Evolutionary conservation across 1,140 invertebrate species (phyloP).

Genomic region (Zaprionus nigranus): DNA sequence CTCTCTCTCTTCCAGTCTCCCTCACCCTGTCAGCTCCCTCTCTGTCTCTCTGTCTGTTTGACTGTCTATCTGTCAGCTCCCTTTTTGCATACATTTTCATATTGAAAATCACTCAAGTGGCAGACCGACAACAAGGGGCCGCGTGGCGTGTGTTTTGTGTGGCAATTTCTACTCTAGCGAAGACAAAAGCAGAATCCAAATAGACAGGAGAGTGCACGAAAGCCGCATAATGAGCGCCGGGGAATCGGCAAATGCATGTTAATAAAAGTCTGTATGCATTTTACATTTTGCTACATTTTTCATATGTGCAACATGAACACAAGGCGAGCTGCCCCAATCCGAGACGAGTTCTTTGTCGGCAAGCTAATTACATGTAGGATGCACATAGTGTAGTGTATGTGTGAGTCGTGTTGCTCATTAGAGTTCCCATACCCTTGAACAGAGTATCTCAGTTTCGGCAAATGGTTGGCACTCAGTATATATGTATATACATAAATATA

Average conservation of each 20-base stretch:
- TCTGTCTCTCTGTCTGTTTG: constrained; percentile 23
- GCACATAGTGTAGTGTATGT: not conserved
- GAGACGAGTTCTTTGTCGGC: not conserved
- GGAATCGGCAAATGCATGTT: constrained; percentile 67
- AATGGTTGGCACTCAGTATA: too few relatives aligned
- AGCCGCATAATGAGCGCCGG: constrained; percentile 67
- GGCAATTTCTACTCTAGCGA: constrained; percentile 67
- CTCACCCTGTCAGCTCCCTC: constrained; percentile 47
- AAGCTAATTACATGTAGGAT: constrained; percentile 1
- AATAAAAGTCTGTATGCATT: constrained; percentile 65
- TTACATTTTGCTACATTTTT: constrained; percentile 39
- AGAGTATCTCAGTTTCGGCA: not conserved
- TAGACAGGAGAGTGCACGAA: constrained; percentile 42
- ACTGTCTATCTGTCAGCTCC: constrained; percentile 50
- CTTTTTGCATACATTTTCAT: constrained; percentile 67
- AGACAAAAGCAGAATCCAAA: constrained; percentile 61
- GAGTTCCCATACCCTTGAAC: not conserved
- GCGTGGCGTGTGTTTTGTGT: constrained; percentile 57
- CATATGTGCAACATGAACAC: constrained; percentile 13
- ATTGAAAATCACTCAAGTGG: constrained; percentile 81
- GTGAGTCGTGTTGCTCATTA: not conserved
- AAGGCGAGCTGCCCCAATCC: not conserved
- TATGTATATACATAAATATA: too few relatives aligned
- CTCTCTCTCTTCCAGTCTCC: constrained; percentile 14
- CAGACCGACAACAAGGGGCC: constrained; percentile 62